Base-by-base conservation (phyloP, 2,113 vertebrate genomes). In the Eurypyga helias region DNA sequence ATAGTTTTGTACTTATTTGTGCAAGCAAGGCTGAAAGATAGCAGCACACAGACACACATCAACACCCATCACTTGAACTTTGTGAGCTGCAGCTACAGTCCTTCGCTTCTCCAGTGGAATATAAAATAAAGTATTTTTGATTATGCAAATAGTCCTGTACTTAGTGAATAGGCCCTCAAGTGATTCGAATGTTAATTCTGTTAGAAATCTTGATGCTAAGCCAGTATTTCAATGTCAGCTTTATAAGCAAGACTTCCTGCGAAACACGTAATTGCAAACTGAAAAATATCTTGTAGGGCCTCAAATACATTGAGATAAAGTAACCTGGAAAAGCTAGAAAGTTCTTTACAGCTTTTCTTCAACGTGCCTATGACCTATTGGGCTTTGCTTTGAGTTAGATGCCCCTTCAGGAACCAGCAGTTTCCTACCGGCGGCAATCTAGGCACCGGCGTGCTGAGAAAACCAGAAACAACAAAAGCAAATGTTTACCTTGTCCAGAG, bases 121-220 rank as follows among this genome's bases (percentile, higher is more conserved):
- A 51, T 45, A 83, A 96, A 96, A 93, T 61, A 83, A 94, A 80
- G 84, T 67, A 57, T 82, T 87, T 96, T 87, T 89, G 83, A 89
- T 94, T 93, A 88, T 79, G 84, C 83, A 86, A 85, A 96, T 78
- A 90, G 72, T 60, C 43, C 61, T 79, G 57, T 69, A 85, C 71
- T 61, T 95, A 85, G 83, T 88, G 94, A 98, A 97, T 49, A 94
- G 71, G 62, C 73, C 66, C 83, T 95, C 78, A 60, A 95, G 73
- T 83, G 87, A 96, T 92, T 98, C 96, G 91, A 52, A 97, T 93
- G 94, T 90, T 97, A 97, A 98, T 97, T 92, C 88, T 73, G 84
- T 65, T 93, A 71, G 76, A 90, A 96, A 95, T 91, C 82, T 83
- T 96, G 95, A 97, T 91, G n/a, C 70, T 94, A 98, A 90, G 94